Evolutionary conservation across 2,797 vertebrate genomes (phyloP).

Genomic region (Eidolon dupreanum): DNA sequence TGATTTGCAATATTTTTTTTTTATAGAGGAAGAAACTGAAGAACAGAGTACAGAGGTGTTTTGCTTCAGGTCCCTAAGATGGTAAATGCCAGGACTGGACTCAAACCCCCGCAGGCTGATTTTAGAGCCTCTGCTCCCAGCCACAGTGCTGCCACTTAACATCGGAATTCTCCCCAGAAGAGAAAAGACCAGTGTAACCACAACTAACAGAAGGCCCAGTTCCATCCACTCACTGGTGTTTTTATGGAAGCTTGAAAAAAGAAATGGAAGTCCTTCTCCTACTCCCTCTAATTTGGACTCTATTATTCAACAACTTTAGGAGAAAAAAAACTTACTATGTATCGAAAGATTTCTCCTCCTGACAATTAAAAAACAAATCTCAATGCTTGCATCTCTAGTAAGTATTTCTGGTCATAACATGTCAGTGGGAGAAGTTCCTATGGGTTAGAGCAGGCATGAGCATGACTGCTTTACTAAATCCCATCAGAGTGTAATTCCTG

Average conservation of each 20-base stretch:
- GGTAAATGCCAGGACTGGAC: background rate
- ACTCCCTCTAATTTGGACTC: background rate
- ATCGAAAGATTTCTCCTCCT: background rate
- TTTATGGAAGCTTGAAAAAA: background rate
- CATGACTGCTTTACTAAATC: background rate
- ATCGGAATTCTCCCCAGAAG: background rate
- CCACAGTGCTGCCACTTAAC: background rate
- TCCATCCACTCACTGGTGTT: background rate
- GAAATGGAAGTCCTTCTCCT: background rate
- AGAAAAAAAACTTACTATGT: background rate
- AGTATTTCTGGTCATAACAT: background rate
- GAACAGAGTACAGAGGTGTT: background rate
- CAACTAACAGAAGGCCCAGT: background rate
- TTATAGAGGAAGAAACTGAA: background rate
- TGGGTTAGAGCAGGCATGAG: background rate
- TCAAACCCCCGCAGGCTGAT: background rate
- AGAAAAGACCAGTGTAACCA: background rate
- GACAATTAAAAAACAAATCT: background rate
- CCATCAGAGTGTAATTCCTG: background rate
- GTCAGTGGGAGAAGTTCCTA: background rate
- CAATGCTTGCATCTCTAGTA: background rate
- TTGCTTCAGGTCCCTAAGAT: background rate
- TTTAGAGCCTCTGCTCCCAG: background rate
- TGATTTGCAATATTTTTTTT: background rate
- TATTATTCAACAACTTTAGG: background rate